Conservation (phyloP, 2,113 vertebrate species). For the Calidris pugnax region DNA sequence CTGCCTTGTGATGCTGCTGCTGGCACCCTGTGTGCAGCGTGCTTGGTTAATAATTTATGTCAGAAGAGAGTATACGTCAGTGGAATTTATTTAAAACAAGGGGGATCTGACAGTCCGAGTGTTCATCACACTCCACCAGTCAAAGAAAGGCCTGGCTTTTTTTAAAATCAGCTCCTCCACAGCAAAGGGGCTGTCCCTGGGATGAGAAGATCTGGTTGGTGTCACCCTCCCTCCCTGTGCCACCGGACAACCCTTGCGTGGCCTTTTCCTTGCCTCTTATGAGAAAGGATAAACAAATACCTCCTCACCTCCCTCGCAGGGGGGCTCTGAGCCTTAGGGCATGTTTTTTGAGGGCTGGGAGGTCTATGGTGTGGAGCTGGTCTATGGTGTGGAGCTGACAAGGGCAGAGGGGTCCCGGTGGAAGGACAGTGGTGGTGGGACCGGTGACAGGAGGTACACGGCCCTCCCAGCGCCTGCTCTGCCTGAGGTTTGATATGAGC, state of each 20-base stretch:
- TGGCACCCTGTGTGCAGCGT: neutral
- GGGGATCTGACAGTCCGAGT: neutral
- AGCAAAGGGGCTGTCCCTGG: fast-evolving
- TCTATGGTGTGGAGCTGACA: neutral
- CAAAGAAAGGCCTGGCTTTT: neutral
- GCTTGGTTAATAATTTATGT: constrained; percentile 12
- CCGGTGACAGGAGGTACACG: fast-evolving
- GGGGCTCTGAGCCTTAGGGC: neutral
- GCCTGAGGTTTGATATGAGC: neutral
- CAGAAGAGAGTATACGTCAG: neutral
- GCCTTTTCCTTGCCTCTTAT: neutral
- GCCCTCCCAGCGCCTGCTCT: neutral
- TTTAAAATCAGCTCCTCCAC: neutral
- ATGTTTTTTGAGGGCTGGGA: neutral
- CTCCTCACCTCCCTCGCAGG: fast-evolving
- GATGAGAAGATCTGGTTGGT: neutral
- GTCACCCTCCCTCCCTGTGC: neutral
- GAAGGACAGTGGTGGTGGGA: neutral
- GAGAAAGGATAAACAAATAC: neutral
- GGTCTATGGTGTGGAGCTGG: neutral
- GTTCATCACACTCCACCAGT: neutral
- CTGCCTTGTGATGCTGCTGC: neutral
- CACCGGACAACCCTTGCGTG: fast-evolving
- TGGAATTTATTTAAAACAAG: constrained; percentile 5
- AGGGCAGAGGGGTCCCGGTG: neutral